phyloP scores from a whole-genome alignment of 2,888 invertebrate species.

The Hetaerina titia region DNA sequence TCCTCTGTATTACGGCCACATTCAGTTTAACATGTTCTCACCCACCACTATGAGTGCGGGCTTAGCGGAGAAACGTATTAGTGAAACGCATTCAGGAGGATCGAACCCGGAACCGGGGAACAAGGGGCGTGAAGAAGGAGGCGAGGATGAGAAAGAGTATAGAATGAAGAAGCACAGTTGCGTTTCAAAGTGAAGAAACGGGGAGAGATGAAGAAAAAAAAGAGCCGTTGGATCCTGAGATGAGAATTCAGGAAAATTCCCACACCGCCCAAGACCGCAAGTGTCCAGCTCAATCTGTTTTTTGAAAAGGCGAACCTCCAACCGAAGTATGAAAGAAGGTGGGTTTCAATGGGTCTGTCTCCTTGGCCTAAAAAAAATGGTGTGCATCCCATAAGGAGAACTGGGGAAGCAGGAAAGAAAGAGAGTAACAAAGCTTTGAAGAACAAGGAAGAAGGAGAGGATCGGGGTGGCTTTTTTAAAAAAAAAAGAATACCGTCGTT shows the following conservation, averaged over 20 bases:
- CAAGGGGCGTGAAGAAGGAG: background rate
- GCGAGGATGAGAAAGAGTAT: background rate
- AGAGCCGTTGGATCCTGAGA: background rate
- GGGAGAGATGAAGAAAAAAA: background rate
- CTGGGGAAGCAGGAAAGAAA: background rate
- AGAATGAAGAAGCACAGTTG: background rate
- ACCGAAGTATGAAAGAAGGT: conserved; percentile 45
- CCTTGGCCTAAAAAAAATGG: background rate
- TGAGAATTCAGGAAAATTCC: conserved; percentile 36
- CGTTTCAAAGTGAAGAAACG: background rate
- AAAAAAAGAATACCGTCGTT: background rate
- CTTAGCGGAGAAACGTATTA: no score
- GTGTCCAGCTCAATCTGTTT: conserved; percentile 52
- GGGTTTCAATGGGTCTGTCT: background rate
- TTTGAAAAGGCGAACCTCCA: conserved; percentile 9
- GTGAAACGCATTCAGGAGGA: background rate
- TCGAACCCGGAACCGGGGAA: background rate
- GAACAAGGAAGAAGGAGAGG: background rate
- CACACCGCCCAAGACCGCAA: conserved; percentile 49
- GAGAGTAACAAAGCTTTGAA: background rate
- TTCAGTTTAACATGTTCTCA: no score
- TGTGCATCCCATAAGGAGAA: background rate
- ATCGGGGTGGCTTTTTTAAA: no score
- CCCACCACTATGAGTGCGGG: no score
- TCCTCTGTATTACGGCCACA: no score